phyloP scores from a whole-genome alignment of 92 coral and sea anemone genomes.

The Actinostola sp. region DNA sequence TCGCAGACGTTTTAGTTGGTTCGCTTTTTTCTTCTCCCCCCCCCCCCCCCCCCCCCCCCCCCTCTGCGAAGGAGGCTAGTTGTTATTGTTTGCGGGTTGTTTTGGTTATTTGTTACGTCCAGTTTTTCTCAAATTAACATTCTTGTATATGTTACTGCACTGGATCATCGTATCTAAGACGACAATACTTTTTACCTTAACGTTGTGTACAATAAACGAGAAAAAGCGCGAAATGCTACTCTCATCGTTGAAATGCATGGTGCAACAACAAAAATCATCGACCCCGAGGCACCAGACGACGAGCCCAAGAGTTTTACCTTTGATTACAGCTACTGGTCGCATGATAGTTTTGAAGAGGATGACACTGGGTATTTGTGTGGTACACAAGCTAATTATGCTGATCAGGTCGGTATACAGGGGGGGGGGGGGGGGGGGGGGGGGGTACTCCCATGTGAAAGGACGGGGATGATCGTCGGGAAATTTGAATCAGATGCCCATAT shows the following conservation, averaged over 20 bases:
- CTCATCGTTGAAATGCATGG: constrained; percentile 89
- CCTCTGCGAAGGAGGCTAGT: too few species aligned
- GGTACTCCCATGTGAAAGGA: too few species aligned
- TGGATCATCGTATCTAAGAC: not conserved
- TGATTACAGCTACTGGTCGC: constrained; percentile 98
- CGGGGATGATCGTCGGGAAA: too few species aligned
- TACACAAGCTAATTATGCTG: constrained; percentile 74
- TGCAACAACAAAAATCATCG: constrained; percentile 57
- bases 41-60: too few species aligned
- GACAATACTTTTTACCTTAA: constrained; percentile 53
- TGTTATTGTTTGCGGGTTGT: too few species aligned
- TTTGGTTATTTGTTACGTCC: too few species aligned
- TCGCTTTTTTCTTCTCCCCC: too few species aligned
- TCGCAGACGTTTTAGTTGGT: too few species aligned
- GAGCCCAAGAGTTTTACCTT: constrained; percentile 87
- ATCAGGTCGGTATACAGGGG: constrained; percentile 64
- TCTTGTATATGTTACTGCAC: too few species aligned
- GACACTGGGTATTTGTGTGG: constrained; percentile 73
- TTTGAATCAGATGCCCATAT: too few species aligned
- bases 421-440: too few species aligned
- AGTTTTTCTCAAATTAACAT: too few species aligned
- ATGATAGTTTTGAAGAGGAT: constrained; percentile 85
- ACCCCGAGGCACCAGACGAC: constrained; percentile 85
- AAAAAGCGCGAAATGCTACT: constrained; percentile 85
- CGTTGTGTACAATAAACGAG: constrained; percentile 90